Base-by-base conservation (phyloP, 2,888 invertebrate genomes). In the Phyto melanocephala region DNA sequence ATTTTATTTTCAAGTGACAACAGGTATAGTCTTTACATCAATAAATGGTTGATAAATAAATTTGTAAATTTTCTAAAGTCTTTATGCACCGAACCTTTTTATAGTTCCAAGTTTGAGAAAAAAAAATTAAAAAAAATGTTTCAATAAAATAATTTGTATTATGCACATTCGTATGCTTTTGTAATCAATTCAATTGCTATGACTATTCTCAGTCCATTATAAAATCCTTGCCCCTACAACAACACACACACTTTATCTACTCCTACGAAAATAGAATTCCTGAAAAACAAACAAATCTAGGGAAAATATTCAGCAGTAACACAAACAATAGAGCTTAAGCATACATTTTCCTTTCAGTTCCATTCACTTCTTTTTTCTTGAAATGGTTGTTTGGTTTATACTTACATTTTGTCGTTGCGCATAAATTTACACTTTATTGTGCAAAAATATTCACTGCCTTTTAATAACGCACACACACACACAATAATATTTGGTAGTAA, bases 361-460 rank as follows among this genome's bases (percentile, higher is more conserved):
- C 45, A 22, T 24, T 42, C 22, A n/a, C n/a, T n/a, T 35, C 22
- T 67, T 67, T n/a, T 65, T 65, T 17, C 15, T 33, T 50, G 24
- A 45, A 6, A 62, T 54, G 10, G 13, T 24, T 60, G 72, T 74
- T 74, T 70, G 42, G 58, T 35, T 58, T 67, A 40, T 60, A 60
- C 24, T 52, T 62, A 24, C 20, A 15, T 37, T 70, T 65, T 28
- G 42, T 60, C 62, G 67, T 33, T 80, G 72, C 75, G 80, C 72
- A 80, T 83, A 80, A 82, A 82, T 82, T 82, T 82, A 79, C 82
- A 83, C 80, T 83, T 68, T 72, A 83, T 80, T 80, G 45, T 83
- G 80, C 42, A 81, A 80, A 80, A 58, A 71, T 76, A 80, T 81
- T 77, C 81, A 75, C 70, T 84, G 78, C 72, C 76, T 74, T 60